Evolutionary conservation across 2,113 vertebrate species (phyloP).

Genomic region (Microcebus jonahi): DNA sequence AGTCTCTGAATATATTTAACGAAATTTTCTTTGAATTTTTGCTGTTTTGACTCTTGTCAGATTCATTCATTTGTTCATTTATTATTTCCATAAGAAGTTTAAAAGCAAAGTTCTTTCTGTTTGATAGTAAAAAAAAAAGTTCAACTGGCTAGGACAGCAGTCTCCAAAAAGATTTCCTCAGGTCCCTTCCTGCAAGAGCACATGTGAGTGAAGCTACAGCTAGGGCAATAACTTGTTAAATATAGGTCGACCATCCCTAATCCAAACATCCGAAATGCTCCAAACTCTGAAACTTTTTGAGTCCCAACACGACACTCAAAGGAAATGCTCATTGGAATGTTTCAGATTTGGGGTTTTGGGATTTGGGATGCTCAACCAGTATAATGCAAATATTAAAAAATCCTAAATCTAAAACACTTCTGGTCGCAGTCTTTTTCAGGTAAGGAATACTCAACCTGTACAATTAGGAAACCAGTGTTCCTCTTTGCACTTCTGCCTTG

Average conservation of each 20-base stretch:
- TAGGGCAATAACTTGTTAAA: neutral
- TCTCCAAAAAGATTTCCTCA: constrained; percentile 59
- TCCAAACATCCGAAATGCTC: neutral
- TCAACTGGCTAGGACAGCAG: neutral
- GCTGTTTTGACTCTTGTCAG: constrained; percentile 76
- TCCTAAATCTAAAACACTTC: neutral
- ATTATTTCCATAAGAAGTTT: constrained; percentile 76
- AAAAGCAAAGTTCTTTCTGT: constrained; percentile 49
- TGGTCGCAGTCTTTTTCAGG: neutral
- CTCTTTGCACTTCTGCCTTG: neutral
- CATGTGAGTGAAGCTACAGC: neutral
- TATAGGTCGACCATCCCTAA: neutral
- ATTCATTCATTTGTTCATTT: constrained; percentile 71
- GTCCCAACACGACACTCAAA: neutral
- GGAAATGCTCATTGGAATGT: neutral
- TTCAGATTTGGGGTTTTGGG: neutral
- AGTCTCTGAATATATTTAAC: constrained; percentile 49
- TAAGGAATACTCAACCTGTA: neutral
- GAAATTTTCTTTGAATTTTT: constrained; percentile 73
- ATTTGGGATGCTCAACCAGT: neutral
- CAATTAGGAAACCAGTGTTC: neutral
- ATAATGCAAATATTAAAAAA: neutral
- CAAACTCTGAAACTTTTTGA: neutral
- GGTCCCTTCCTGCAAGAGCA: neutral
- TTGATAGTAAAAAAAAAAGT: constrained; percentile 36